Evolutionary conservation across 2,888 invertebrate genomes (phyloP).

Genomic region (Apamea crenata): DNA sequence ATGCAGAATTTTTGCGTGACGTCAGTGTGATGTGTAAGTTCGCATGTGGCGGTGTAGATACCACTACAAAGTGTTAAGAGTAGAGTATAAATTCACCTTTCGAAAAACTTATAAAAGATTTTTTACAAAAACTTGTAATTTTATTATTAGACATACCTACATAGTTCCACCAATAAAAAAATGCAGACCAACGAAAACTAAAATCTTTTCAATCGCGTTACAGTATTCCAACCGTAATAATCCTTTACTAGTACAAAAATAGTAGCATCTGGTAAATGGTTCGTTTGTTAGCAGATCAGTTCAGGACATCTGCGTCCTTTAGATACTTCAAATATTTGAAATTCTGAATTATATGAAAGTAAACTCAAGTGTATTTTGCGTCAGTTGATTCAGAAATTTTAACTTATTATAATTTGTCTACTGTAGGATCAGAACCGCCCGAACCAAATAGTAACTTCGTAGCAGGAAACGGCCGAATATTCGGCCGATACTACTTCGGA

Average conservation of each 20-base stretch:
- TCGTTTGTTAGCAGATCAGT: slow-evolving; percentile 47
- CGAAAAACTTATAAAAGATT: no score
- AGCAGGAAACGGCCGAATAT: no score
- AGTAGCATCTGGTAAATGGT: slow-evolving; percentile 52
- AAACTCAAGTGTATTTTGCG: slow-evolving; percentile 10
- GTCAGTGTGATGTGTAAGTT: no score
- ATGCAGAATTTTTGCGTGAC: no score
- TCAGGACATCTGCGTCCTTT: slow-evolving; percentile 52
- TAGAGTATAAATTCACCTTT: no score
- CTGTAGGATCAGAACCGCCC: no score
- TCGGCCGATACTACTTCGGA: no score
- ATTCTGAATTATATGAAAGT: slow-evolving; percentile 41
- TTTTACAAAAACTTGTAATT: no score
- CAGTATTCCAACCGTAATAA: slow-evolving; percentile 34
- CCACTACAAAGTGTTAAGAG: no score
- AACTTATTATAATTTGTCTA: neutral
- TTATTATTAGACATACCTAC: neutral
- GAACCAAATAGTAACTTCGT: no score
- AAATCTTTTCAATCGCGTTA: slow-evolving; percentile 15
- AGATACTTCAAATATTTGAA: slow-evolving; percentile 31
- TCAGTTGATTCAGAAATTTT: slow-evolving; percentile 15
- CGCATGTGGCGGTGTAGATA: no score
- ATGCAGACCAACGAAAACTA: neutral
- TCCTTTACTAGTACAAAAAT: slow-evolving; percentile 42
- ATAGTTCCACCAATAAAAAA: neutral